These are phyloP conservation scores for Stigmatopora argus DNA, from an alignment of 2,113 vertebrate genomes.

Conservation along the genomic window DNA sequence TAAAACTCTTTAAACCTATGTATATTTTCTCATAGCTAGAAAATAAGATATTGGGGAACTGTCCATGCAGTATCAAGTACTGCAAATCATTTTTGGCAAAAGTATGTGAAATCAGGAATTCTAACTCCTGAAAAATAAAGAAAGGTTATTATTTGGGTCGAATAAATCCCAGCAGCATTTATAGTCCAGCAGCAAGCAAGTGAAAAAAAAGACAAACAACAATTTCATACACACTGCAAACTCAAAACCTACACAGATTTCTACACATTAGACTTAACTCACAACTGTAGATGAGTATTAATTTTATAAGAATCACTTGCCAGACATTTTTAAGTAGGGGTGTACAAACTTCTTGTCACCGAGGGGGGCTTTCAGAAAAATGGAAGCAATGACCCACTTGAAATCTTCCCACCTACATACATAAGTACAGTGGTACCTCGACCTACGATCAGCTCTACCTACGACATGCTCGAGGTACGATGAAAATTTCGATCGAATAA, in stretches of 20 bases:
- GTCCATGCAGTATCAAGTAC: constrained; percentile 38
- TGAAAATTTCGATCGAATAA: no score
- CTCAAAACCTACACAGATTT: constrained; percentile 11
- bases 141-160: constrained; percentile 15
- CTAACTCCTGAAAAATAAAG: constrained; percentile 11
- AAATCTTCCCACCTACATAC: no score
- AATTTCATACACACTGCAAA: constrained; percentile 22
- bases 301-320: constrained; percentile 24
- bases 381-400: no score
- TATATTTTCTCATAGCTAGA: constrained; percentile 29
- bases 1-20: constrained; percentile 18
- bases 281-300: constrained; percentile 13
- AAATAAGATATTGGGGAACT: constrained; percentile 16
- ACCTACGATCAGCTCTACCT: no score
- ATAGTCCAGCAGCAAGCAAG: constrained; percentile 40
- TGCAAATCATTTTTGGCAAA: constrained; percentile 8
- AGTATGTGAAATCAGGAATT: constrained; percentile 25
- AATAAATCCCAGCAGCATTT: constrained; percentile 17
- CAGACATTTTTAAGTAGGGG: not conserved
- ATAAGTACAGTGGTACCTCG: no score
- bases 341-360: no score
- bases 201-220: constrained; percentile 40
- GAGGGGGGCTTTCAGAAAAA: no score
- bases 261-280: constrained; percentile 13
- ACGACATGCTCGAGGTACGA: no score